Conservation (phyloP, 2,113 vertebrate species). For the Ageneiosus marmoratus region DNA sequence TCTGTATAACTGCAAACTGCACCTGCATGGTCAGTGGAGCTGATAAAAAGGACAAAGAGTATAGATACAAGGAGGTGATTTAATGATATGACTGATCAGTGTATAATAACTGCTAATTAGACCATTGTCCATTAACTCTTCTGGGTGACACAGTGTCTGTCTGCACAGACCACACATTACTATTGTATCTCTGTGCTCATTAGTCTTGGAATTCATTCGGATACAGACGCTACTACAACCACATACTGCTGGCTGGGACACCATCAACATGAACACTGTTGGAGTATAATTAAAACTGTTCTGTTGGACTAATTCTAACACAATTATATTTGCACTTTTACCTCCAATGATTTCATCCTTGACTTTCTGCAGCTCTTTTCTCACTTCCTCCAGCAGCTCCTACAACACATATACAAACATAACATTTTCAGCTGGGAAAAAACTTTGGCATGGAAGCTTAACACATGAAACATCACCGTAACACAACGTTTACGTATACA, state of each 20-base stretch:
- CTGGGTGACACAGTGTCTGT: neutral
- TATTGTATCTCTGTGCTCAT: neutral
- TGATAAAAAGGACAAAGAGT: too few relatives aligned
- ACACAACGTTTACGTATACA: neutral
- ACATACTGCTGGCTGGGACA: neutral
- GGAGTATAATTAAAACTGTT: too few relatives aligned
- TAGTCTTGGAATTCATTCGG: neutral
- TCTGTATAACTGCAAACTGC: too few relatives aligned
- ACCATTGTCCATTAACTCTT: neutral
- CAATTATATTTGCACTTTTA: slow-evolving; percentile 24
- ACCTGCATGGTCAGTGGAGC: too few relatives aligned
- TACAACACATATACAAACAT: slow-evolving; percentile 54
- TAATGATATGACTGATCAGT: too few relatives aligned
- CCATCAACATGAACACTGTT: neutral
- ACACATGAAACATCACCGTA: neutral
- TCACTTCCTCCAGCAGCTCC: slow-evolving; percentile 89
- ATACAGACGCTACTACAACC: neutral
- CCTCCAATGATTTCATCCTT: slow-evolving; percentile 93
- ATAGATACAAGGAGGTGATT: too few relatives aligned
- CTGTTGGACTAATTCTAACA: neutral
- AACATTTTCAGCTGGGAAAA: neutral
- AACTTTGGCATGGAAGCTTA: neutral
- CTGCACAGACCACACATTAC: neutral
- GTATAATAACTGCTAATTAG: neutral
- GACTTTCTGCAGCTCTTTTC: slow-evolving; percentile 88